phyloP scores from a whole-genome alignment of 2,888 invertebrate species.

The Cepaea hortensis region DNA sequence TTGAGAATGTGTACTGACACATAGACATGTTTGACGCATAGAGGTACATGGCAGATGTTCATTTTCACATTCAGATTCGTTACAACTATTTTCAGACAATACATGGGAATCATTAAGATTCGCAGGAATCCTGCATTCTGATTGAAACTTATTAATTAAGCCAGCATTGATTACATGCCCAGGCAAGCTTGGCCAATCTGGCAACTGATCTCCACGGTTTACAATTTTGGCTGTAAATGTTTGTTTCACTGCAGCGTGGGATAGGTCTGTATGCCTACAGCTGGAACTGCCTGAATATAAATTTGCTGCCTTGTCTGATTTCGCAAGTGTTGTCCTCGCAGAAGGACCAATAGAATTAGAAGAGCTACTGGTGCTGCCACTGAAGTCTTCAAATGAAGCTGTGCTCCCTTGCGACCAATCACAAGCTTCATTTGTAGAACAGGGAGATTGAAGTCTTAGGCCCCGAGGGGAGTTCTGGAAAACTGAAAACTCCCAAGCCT shows the following conservation, averaged over 20 bases:
- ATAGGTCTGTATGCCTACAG: no score
- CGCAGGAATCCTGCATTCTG: constrained; percentile 14
- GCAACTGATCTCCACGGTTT: background rate
- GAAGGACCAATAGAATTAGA: background rate
- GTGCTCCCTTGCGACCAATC: background rate
- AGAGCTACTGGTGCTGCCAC: background rate
- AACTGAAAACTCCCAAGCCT: no score
- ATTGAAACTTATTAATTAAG: background rate
- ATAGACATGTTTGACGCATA: background rate
- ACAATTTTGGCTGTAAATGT: background rate
- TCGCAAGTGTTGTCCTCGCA: background rate
- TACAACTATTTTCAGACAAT: background rate
- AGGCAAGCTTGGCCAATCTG: background rate
- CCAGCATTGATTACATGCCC: background rate
- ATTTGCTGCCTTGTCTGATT: background rate
- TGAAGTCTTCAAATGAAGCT: background rate
- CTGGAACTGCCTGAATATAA: background rate
- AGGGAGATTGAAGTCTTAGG: no score
- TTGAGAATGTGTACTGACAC: background rate
- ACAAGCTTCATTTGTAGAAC: background rate
- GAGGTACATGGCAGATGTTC: background rate
- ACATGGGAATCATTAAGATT: background rate
- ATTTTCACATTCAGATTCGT: background rate
- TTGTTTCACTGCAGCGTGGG: background rate
- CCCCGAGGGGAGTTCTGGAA: background rate